These are phyloP conservation scores for Sipha flava DNA, from an alignment of 1,140 invertebrate species.

Conservation along the genomic window DNA sequence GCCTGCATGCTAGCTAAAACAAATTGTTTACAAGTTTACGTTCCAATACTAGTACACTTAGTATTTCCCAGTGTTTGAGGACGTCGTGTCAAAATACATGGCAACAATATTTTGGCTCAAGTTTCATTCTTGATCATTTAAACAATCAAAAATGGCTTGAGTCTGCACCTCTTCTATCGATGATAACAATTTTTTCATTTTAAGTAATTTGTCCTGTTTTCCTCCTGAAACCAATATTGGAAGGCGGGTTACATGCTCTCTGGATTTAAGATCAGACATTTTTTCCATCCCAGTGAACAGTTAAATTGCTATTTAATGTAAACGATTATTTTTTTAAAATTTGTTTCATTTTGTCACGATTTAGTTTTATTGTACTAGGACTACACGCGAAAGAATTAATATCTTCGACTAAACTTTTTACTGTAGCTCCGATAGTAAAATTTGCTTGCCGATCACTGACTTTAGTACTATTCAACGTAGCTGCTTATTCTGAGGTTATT, in stretches of 20 bases:
- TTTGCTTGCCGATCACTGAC: neutral
- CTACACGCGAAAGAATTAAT: neutral
- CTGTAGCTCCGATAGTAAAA: neutral
- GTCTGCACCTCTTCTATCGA: too few species aligned
- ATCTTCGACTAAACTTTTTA: neutral
- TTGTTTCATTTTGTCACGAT: neutral
- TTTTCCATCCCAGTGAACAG: neutral
- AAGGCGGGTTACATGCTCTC: neutral
- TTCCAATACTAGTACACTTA: too few species aligned
- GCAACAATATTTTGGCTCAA: too few species aligned
- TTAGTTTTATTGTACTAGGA: neutral
- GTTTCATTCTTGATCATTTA: too few species aligned
- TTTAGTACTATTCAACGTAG: neutral
- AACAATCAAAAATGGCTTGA: too few species aligned
- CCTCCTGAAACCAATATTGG: neutral
- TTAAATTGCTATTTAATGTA: neutral
- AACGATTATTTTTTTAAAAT: neutral
- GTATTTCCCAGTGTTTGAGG: too few species aligned
- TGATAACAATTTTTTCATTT: neutral
- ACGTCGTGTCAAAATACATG: too few species aligned
- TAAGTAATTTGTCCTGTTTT: neutral
- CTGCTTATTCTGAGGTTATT: neutral
- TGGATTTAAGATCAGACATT: neutral
- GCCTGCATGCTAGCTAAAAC: neutral
- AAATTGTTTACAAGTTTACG: too few species aligned